Evolutionary conservation across 2,888 invertebrate genomes (phyloP), one percentile per base, ranked within the genome.

Genomic region (Venustoraphidia nigricollis): DNA sequence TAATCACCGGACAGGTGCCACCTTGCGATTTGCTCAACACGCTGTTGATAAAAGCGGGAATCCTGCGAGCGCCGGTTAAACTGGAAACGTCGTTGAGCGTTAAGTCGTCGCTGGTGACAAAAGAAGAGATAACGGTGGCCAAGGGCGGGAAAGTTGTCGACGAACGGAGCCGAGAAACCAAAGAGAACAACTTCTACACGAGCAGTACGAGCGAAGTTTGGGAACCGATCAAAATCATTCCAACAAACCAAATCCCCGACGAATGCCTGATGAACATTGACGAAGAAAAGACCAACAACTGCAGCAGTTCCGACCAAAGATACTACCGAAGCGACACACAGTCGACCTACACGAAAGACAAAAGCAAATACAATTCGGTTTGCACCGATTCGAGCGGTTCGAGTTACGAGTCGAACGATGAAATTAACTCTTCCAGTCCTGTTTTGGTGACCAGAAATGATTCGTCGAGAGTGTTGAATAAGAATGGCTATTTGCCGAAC

Each of bases 41-140:
- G 58, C 69, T 83, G 50, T 69, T 83, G 47, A 77, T 77, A 56
- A 73, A 76, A 55, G 79, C 80, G 45, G 80, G 80, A 11, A 73
- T 78, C 50, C 62, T 78, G 49, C 75, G 76, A 58, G 78, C 80
- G 40, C 80, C 82, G 13, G 80, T 83, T 2, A 76, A 80, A 54
- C 66, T 83, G 55, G 82, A 83, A 64, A 81, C 82, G 39, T 79
- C 79, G 45, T 64, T 83, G 53, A 81, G 79, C 56, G 81, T 82
- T 3, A 81, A 81, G 59, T 79, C 81, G 14, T 79, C 80, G 44
- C 74, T 81, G 43, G 76, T 80, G 39, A 81, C 81, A 50, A 79
- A 77, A 53, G 82, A 83, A 60, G 80, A 81, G 60, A 77, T 83
- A 52, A 78, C 78, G 1, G 79, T 83, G 34, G 75, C 78, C 1